Base-by-base conservation (phyloP, 2,797 vertebrate species). In the Orestias chungarensis region DNA sequence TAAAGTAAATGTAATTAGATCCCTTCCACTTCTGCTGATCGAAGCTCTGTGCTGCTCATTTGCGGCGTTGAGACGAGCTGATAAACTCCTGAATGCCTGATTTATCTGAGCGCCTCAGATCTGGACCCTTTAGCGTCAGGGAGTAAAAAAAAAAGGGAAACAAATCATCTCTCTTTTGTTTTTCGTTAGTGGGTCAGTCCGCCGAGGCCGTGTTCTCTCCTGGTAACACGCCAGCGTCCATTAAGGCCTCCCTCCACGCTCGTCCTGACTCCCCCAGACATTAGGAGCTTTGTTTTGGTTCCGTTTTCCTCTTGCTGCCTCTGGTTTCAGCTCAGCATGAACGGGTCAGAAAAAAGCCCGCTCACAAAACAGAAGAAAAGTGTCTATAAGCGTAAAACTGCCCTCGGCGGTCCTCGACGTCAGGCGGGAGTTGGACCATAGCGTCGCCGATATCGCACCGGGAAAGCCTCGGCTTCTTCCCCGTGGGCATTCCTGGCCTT, bases 371-470 rank as follows among this genome's bases (percentile, higher is more conserved):
- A 75, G 77, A 70, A 57, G 3, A 0, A 62, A 62, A 75, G 17
- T 77, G 74, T 83, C 42, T 12, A 43, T 43, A 11, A 55, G 52
- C 15, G 3, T 82, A 78, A 86, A 87, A 91, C 87, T 91, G 87
- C 83, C 82, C 81, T 64, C 81, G 86, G 78, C 84, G 87, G 75
- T 88, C 80, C 81, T 77, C 72, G 81, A 85, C 92, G 87, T 86
- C 83, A 82, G 79, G 73, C 73, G 66, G 67, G 73, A 89, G 91
- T 88, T 68, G 83, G 87, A 91, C 77, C 72, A 59, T 71, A 81
- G 80, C 78, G 77, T 89, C 85, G 79, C 80, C 77, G 72, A 78
- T 55, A 70, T 79, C 66, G 81, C 74, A 74, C 47, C 18, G 49
- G 46, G 33, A 75, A 76, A 80, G 75, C 78, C 89, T 82, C 35